Conservation (phyloP, 2,113 vertebrate genomes). For the Dasyurus viverrinus region DNA sequence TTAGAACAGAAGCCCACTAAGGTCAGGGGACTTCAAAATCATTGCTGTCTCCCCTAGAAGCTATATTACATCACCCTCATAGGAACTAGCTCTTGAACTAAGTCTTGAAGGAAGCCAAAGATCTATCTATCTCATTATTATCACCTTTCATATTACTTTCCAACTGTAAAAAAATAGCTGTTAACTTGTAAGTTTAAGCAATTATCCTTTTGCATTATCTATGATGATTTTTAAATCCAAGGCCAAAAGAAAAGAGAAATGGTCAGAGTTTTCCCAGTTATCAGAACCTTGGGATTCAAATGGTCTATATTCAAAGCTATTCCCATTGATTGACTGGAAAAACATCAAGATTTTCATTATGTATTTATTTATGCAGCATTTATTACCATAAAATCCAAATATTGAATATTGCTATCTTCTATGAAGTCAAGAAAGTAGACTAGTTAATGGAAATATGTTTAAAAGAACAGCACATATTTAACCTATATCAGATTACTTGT, state of each 20-base stretch:
- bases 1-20: too few species aligned
- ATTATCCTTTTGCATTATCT: neutral
- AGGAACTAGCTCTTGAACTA: neutral
- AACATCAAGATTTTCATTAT: neutral
- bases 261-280: neutral
- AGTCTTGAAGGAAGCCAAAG: neutral
- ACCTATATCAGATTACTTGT: too few species aligned
- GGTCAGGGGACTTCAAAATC: too few species aligned
- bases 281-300: neutral
- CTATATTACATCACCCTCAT: neutral
- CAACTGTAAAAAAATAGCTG: neutral
- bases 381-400: conserved; percentile 1
- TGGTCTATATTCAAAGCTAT: neutral
- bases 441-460: too few species aligned
- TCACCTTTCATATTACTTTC: neutral
- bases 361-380: neutral
- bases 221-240: conserved; percentile 3
- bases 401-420: neutral
- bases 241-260: neutral
- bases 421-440: neutral
- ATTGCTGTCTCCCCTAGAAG: too few species aligned
- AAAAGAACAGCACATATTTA: too few species aligned
- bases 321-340: neutral
- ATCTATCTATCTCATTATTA: neutral
- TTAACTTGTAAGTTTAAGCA: neutral